Evolutionary conservation across 2,113 vertebrate genomes (phyloP), one percentile per base, ranked within the genome.

Genomic region (Psilopsiagon aymara): DNA sequence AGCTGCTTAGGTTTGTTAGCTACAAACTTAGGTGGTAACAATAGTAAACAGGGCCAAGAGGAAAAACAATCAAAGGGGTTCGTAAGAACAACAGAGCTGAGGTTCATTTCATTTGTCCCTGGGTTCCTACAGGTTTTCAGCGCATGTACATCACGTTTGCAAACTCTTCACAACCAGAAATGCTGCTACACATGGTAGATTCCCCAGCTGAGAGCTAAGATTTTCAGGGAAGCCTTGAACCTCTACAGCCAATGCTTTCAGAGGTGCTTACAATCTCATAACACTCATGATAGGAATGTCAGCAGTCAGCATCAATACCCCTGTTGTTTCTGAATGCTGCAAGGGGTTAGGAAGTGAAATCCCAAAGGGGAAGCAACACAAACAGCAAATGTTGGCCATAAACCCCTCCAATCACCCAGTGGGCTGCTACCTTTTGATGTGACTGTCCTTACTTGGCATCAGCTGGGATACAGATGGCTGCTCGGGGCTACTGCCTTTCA

Each of bases 391-490:
- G 18, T 31, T 67, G 2, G 64, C 75, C 59, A 29, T 3, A 67
- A 69, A 78, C 15, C 0, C 20, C 62, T 27, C 31, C 31, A 2
- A 4, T 6, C 5, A 3, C 81, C 33, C 83, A 14, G 10, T 0
- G 27, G 53, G 33, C 44, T 66, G 6, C 20, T 49, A 20, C 74
- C 87, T 82, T 43, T 5, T 13, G 3, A 12, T 7, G 74, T 23
- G 53, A 23, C 74, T 94, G 52, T 46, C 87, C 27, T 59, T 35
- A 13, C 82, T 46, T 64, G 89, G 87, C 78, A 80, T 85, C 89
- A 89, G 67, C 95, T 71, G 78, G 51, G 84, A 28, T 51, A 13
- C 92, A 95, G 85, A 89, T 94, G 91, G 86, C 80, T 63, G 55
- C 71, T 47, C 2, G 1, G 41, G 37, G 76, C 41, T 28, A 29